phyloP scores from a whole-genome alignment of 2,113 vertebrate genomes.

The Syrrhaptes paradoxus region DNA sequence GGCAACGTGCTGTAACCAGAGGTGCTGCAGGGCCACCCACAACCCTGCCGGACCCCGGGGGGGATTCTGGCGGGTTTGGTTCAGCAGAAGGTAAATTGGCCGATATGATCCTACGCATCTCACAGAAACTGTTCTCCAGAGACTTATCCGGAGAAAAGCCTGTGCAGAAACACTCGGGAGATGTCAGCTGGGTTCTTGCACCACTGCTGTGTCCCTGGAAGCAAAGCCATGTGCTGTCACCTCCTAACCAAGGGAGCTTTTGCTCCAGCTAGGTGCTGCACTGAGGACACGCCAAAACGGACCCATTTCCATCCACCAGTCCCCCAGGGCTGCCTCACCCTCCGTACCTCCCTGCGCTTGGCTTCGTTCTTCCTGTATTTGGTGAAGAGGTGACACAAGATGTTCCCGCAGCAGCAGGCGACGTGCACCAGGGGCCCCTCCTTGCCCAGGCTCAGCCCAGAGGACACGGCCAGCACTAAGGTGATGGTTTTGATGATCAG shows the following conservation, averaged over 20 bases:
- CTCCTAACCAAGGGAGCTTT: background rate
- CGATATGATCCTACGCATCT: accelerated
- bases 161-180: background rate
- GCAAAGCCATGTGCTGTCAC: background rate
- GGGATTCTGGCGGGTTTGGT: background rate
- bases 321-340: background rate
- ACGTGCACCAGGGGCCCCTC: slow-evolving; percentile 97
- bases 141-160: background rate
- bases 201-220: background rate
- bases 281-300: accelerated
- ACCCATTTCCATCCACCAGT: background rate
- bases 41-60: background rate
- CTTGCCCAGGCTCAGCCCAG: slow-evolving; percentile 94
- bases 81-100: background rate
- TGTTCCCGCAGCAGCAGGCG: slow-evolving; percentile 97
- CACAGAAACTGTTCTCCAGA: background rate
- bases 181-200: background rate
- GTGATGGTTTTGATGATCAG: slow-evolving; percentile 95
- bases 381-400: slow-evolving; percentile 94
- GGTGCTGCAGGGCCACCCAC: background rate
- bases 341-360: slow-evolving; percentile 90
- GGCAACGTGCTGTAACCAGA: no score
- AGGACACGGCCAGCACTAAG: slow-evolving; percentile 94
- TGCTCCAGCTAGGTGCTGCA: accelerated
- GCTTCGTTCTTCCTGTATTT: slow-evolving; percentile 97